These are phyloP conservation scores for Lordiphosa collinella DNA, from an alignment of 1,140 invertebrate species.

Conservation along the genomic window DNA sequence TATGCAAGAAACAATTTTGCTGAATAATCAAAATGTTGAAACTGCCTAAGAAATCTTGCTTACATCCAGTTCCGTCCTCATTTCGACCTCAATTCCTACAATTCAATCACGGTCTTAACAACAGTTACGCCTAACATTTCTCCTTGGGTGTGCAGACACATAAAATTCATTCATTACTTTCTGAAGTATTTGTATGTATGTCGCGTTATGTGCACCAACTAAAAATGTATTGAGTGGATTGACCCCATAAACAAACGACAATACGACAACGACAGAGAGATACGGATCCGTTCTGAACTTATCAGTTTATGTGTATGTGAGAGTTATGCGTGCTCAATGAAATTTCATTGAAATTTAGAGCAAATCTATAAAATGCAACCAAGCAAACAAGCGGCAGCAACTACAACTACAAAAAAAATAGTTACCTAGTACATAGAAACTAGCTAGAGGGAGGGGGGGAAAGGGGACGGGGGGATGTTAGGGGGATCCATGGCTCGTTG, in stretches of 20 bases:
- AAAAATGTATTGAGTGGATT: not conserved
- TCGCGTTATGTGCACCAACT: conserved; percentile 23
- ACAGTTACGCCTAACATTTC: too few species aligned
- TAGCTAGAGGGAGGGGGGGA: not conserved
- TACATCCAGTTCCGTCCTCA: too few species aligned
- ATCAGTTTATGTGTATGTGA: conserved; percentile 42
- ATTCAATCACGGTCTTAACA: too few species aligned
- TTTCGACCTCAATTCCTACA: too few species aligned
- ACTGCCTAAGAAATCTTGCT: too few species aligned
- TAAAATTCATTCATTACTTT: conserved; percentile 2
- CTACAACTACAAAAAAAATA: not conserved
- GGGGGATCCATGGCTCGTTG: conserved; percentile 36
- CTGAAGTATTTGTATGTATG: not conserved
- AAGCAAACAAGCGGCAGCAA: conserved; percentile 36
- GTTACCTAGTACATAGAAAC: not conserved
- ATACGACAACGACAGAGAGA: conserved; percentile 50
- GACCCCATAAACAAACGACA: conserved; percentile 55
- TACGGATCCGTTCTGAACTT: conserved; percentile 60
- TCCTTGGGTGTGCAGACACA: not conserved
- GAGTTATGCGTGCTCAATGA: conserved; percentile 56
- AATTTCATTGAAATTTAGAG: conserved; percentile 77
- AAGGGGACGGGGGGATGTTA: conserved; percentile 11
- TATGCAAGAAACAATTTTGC: too few species aligned
- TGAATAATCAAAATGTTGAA: too few species aligned
- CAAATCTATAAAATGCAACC: conserved; percentile 75